These are phyloP conservation scores for Aradophagus sp. DNA, from an alignment of 1,140 invertebrate genomes.

Conservation along the genomic window DNA sequence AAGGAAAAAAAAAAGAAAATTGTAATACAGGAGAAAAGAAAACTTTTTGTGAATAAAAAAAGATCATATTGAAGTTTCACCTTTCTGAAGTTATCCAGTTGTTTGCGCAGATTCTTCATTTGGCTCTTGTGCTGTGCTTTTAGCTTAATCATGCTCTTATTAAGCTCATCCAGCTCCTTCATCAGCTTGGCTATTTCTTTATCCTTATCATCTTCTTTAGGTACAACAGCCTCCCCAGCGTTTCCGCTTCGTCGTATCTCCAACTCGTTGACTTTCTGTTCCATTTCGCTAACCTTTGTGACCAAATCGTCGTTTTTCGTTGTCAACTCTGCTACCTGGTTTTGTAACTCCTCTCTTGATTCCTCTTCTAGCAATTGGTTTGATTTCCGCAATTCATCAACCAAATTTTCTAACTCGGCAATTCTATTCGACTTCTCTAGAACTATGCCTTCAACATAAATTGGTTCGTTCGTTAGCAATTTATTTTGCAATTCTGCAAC, in stretches of 20 bases:
- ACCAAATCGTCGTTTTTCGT: conserved; percentile 63
- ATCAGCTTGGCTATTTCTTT: conserved; percentile 78
- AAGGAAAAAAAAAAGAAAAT: not conserved
- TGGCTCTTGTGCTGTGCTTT: conserved; percentile 87
- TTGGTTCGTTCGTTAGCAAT: conserved; percentile 25
- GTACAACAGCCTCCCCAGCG: conserved; percentile 33
- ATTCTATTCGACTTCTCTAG: conserved; percentile 68
- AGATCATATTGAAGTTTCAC: conserved; percentile 57
- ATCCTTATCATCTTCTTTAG: conserved; percentile 74
- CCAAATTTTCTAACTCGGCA: conserved; percentile 67
- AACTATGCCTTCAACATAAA: conserved; percentile 53
- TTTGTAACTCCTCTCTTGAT: conserved; percentile 61
- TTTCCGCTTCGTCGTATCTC: conserved; percentile 63
- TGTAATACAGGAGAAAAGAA: too few relatives aligned
- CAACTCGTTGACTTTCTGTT: conserved; percentile 61
- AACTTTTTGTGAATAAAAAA: too few relatives aligned
- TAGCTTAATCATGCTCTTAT: conserved; percentile 89
- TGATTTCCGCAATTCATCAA: conserved; percentile 66
- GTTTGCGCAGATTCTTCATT: conserved; percentile 88
- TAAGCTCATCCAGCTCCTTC: conserved; percentile 82
- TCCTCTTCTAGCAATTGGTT: conserved; percentile 64
- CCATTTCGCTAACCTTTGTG: conserved; percentile 61
- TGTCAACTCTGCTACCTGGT: conserved; percentile 59
- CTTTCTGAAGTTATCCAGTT: conserved; percentile 85
- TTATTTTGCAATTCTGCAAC: conserved; percentile 65